Conservation (phyloP, 2,113 vertebrate genomes). For the Otus sunia region DNA sequence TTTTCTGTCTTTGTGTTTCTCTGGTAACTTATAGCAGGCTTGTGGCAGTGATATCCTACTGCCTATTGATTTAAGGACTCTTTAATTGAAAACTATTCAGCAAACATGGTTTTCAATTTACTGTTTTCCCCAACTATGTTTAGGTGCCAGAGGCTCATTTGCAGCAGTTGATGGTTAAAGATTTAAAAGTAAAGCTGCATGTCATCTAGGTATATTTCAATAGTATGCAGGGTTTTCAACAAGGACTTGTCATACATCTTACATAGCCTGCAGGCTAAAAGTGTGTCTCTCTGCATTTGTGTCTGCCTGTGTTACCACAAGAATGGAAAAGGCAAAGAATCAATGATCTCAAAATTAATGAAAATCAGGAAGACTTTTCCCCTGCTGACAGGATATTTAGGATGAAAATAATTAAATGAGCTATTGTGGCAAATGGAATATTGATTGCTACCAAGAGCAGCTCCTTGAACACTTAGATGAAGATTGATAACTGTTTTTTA, state of each 20-base stretch:
- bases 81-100: constrained; percentile 39
- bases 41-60: background rate
- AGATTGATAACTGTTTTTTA: constrained; percentile 52
- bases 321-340: constrained; percentile 57
- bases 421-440: constrained; percentile 67
- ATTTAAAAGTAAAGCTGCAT: constrained; percentile 12
- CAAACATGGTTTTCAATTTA: constrained; percentile 32
- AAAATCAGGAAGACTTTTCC: constrained; percentile 64
- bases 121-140: background rate
- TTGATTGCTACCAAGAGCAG: constrained; percentile 62
- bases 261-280: constrained; percentile 15
- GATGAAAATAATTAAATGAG: constrained; percentile 75
- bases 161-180: background rate
- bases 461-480: constrained; percentile 53
- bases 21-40: background rate
- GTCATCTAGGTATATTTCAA: background rate
- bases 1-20: background rate
- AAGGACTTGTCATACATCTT: constrained; percentile 25
- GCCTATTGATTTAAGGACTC: constrained; percentile 17
- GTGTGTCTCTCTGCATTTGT: background rate
- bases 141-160: constrained; percentile 19
- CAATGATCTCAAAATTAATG: constrained; percentile 71
- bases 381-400: constrained; percentile 64
- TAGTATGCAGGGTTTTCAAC: background rate
- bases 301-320: constrained; percentile 19